Conservation (phyloP, 2,888 invertebrate genomes). For the Chorisops tibialis region DNA sequence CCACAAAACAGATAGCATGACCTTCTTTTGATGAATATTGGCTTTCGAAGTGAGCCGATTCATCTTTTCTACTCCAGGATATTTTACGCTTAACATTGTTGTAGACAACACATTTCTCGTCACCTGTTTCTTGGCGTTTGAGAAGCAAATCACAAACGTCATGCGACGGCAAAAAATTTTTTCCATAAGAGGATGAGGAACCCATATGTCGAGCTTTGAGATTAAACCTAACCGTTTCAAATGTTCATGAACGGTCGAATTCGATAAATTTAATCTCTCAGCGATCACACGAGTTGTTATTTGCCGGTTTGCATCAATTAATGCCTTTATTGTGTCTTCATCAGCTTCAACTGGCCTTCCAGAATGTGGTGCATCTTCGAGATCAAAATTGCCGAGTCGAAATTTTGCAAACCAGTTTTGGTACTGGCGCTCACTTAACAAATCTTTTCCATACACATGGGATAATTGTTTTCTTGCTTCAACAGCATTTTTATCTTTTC, state of each 20-base stretch:
- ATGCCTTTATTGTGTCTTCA: constrained; percentile 7
- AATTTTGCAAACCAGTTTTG: too few species aligned
- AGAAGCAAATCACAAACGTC: constrained; percentile 12
- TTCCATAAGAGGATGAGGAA: constrained; percentile 14
- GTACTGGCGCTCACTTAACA: too few species aligned
- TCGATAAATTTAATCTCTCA: constrained; percentile 9
- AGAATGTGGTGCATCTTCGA: constrained; percentile 31
- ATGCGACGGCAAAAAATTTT: constrained; percentile 4
- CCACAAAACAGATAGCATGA: not conserved
- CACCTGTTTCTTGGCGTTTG: not conserved
- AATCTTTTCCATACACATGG: too few species aligned
- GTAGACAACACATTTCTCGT: constrained; percentile 11
- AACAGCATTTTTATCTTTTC: too few species aligned
- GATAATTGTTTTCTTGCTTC: too few species aligned
- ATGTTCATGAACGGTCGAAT: constrained; percentile 11
- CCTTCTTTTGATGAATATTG: constrained; percentile 29
- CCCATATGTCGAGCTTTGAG: constrained; percentile 22
- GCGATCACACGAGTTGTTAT: constrained; percentile 1
- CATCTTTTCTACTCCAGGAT: constrained; percentile 29
- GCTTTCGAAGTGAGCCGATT: constrained; percentile 20
- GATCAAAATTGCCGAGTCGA: too few species aligned
- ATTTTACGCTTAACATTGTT: constrained; percentile 22
- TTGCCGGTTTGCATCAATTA: not conserved
- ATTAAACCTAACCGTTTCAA: constrained; percentile 9
- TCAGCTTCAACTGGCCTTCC: constrained; percentile 18